Percentiles rank a stretch among this genome's conserved stretches.
phyloP scores from a whole-genome alignment of 92 coral and sea anemone genomes.

The Virgularia gustaviana region DNA sequence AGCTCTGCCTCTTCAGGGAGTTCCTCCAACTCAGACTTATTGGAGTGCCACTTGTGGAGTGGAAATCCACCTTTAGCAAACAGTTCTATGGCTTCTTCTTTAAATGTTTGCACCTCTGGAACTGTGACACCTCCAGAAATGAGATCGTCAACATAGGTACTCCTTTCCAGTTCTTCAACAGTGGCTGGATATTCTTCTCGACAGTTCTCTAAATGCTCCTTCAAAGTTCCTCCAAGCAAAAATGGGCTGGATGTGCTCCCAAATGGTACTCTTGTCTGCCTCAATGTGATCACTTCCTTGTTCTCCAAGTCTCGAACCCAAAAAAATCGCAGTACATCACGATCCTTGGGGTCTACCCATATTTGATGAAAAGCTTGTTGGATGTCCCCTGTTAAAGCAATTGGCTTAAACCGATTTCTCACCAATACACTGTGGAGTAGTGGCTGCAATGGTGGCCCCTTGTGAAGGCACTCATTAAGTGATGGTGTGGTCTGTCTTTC shows the following conservation, averaged over 20 bases:
- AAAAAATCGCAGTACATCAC: conserved; percentile 8
- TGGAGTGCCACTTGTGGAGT: conserved; percentile 41
- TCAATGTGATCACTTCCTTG: not conserved
- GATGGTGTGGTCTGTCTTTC: not conserved
- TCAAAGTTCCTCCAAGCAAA: conserved; percentile 30
- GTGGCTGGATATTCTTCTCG: conserved; percentile 1
- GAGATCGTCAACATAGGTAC: conserved; percentile 43
- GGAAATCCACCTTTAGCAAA: conserved; percentile 34
- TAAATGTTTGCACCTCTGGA: conserved; percentile 8
- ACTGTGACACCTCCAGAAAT: conserved; percentile 31
- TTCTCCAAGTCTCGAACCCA: conserved; percentile 14
- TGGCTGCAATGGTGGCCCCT: conserved; percentile 15
- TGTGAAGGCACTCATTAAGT: conserved; percentile 20
- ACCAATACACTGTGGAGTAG: conserved; percentile 9
- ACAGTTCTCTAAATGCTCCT: conserved; percentile 5
- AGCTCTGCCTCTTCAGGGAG: conserved; percentile 15
- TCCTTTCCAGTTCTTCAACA: conserved; percentile 14
- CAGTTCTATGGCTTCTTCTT: conserved; percentile 28
- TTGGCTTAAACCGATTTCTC: conserved; percentile 2
- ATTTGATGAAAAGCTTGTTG: conserved; percentile 34
- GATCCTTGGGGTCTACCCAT: conserved; percentile 11
- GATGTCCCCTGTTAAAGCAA: conserved; percentile 25
- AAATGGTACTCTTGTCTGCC: conserved; percentile 28
- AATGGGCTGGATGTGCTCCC: conserved; percentile 19
- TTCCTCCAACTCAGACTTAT: conserved; percentile 22